phyloP scores from a whole-genome alignment of 2,888 invertebrate species.

The Boloria euphrosyne region DNA sequence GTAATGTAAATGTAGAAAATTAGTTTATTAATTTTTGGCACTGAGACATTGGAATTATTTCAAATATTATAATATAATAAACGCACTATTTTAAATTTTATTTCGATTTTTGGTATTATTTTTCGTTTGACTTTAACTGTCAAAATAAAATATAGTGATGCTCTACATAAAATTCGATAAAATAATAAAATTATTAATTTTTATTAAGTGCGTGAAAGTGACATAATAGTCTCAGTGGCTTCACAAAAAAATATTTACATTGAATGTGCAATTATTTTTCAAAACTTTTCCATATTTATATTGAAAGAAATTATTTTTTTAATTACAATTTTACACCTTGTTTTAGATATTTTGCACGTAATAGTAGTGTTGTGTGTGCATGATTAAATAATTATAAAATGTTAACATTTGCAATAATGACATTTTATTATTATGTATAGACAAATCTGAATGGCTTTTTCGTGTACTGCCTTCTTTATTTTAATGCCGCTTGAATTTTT shows the following conservation, averaged over 20 bases:
- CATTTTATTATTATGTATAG: too few relatives aligned
- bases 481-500: too few relatives aligned
- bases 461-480: too few relatives aligned
- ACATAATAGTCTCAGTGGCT: constrained; percentile 3
- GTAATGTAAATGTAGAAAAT: background rate
- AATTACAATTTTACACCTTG: constrained; percentile 18
- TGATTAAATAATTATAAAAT: background rate
- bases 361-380: constrained; percentile 1
- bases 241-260: constrained; percentile 14
- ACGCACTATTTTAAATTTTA: background rate
- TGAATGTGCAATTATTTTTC: constrained; percentile 25
- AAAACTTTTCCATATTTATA: constrained; percentile 24
- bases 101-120: background rate
- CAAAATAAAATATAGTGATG: background rate
- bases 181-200: background rate
- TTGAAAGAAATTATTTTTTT: constrained; percentile 30
- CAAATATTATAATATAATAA: background rate
- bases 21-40: background rate
- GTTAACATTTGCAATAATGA: too few relatives aligned
- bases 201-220: background rate
- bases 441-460: too few relatives aligned
- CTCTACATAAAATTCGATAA: too few relatives aligned
- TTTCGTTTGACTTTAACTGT: background rate
- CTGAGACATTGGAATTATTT: background rate
- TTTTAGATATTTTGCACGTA: constrained; percentile 18